phyloP scores from a whole-genome alignment of 2,888 invertebrate genomes.

The Globia sparganii region DNA sequence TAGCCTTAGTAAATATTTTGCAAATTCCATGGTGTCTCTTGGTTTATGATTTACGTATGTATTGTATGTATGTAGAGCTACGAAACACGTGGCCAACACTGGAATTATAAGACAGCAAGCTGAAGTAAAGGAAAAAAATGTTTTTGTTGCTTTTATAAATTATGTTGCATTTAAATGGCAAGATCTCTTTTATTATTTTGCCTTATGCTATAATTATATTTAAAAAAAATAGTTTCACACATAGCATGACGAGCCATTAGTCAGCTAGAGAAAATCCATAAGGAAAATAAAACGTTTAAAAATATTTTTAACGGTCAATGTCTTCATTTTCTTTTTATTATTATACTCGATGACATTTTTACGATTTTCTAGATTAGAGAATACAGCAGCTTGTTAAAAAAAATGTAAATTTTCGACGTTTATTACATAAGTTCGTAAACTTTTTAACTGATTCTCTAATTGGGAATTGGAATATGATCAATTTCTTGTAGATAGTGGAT shows the following conservation, averaged over 20 bases:
- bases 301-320: background rate
- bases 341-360: background rate
- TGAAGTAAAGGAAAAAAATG: background rate
- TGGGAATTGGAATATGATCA: background rate
- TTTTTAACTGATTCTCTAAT: background rate
- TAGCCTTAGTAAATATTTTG: conserved; percentile 20
- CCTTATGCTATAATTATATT: background rate
- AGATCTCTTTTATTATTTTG: background rate
- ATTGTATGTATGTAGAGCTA: conserved; percentile 1
- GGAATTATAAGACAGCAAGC: background rate
- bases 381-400: background rate
- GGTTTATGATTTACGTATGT: conserved; percentile 13
- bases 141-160: background rate
- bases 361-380: background rate
- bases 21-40: conserved; percentile 3
- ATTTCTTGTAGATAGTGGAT: conserved; percentile 2
- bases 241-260: background rate
- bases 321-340: background rate
- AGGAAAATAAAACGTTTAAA: background rate
- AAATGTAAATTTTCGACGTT: background rate
- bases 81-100: background rate
- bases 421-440: conserved; percentile 1
- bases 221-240: background rate
- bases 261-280: background rate
- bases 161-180: background rate